Conservation (phyloP, 2,113 vertebrate genomes). For the Ailuropoda melanoleuca region DNA sequence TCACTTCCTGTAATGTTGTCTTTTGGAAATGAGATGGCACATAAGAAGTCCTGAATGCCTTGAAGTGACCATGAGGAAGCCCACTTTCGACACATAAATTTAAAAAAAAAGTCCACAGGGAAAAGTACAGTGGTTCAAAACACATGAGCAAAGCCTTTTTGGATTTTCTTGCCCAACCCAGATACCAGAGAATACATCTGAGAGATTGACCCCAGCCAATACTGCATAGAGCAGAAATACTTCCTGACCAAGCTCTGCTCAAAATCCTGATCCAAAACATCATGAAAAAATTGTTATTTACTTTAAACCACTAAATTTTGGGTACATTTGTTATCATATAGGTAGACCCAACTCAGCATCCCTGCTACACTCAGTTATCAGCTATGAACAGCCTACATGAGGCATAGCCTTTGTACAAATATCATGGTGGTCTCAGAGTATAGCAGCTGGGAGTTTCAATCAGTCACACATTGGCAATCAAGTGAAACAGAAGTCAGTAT, state of each 20-base stretch:
- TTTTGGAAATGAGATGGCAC: not conserved
- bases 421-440: not conserved
- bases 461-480: not conserved
- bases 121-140: not conserved
- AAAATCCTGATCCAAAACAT: not conserved
- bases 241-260: not conserved
- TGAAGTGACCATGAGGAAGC: not conserved
- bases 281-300: not conserved
- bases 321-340: not conserved
- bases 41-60: not conserved
- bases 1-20: not conserved
- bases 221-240: not conserved
- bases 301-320: not conserved
- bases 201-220: not conserved
- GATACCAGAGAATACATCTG: not conserved
- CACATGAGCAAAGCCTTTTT: not conserved
- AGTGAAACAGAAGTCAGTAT: not conserved
- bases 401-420: not conserved
- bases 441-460: not conserved
- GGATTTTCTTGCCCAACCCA: not conserved
- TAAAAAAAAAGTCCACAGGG: not conserved
- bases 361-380: not conserved
- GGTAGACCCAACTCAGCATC: not conserved
- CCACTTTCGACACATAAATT: not conserved
- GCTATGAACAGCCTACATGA: not conserved